Base-by-base conservation (phyloP, 37 sponge, comb jelly and placozoan genomes). In the Ephydatia muelleri region DNA sequence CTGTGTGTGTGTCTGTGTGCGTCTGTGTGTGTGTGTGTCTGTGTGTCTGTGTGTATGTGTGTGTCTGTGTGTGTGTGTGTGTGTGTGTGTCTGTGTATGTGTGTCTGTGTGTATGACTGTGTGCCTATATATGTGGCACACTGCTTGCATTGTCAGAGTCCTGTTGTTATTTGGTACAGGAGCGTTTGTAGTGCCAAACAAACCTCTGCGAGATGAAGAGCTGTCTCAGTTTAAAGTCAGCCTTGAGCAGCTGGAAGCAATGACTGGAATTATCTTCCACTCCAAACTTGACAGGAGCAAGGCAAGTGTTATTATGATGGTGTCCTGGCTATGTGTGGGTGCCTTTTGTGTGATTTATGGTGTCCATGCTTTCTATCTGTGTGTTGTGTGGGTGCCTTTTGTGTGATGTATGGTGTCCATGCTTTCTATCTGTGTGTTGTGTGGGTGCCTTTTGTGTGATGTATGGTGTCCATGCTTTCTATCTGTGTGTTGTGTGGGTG, bases 171-270 rank as follows among this genome's bases (percentile, higher is more conserved):
- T 35, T n/a, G 25, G 26, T 12, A 33, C 47, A 48, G 92, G 86
- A 8, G 88, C 69, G 3, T 94, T 94, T 81, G 77, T 91, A 4
- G 69, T 94, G 28, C 94, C 94, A 21, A 94, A 94, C 79, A 49
- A 78, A 48, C 78, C 84, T 19, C 70, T 94, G 23, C 32, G 68
- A 6, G 75, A 87, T 70, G 72, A 85, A 29, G 81, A 80, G 19
- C 86, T 90, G 30, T 77, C 70, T 13, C 30, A 75, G 32, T 94
- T 85, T 69, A 88, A 88, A 68, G 88, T 87, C 21, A 71, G 80
- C n/a, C 40, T 94, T 19, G 80, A 88, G 39, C 49, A 80, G 65
- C 72, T 92, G 70, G 93, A 92, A 80, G 30, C 68, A 28, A 85
- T 71, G 64, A 30, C 80, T 32, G 93, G 93, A 21, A 57, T 64